Conservation (phyloP, 2,113 vertebrate species). For the Spea multiplicata region DNA sequence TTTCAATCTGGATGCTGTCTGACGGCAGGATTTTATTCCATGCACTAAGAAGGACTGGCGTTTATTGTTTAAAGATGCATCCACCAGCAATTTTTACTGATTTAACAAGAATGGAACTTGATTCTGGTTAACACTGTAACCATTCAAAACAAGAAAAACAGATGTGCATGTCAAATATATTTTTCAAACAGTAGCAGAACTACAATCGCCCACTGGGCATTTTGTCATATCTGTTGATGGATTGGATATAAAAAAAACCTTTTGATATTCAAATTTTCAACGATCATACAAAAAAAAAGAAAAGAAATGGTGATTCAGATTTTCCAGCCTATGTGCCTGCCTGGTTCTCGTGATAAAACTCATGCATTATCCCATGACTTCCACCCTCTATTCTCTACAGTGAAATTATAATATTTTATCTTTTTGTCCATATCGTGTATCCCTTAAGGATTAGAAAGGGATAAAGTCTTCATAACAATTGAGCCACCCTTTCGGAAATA, state of each 20-base stretch:
- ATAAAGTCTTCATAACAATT: no score
- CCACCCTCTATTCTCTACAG: background rate
- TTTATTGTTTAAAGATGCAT: background rate
- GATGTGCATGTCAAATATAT: background rate
- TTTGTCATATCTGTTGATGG: background rate
- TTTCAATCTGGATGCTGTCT: background rate
- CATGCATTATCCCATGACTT: background rate
- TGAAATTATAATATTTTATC: no score
- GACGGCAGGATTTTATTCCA: background rate
- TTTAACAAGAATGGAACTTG: background rate
- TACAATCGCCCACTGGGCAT: slow-evolving; percentile 10
- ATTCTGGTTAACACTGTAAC: background rate
- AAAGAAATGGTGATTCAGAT: background rate
- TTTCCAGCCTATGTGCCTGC: background rate
- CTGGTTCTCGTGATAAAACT: background rate
- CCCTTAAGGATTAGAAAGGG: no score
- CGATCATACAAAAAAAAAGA: background rate
- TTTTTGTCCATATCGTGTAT: no score
- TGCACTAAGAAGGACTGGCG: slow-evolving; percentile 11
- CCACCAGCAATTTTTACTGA: background rate
- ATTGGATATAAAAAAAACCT: background rate
- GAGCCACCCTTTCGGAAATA: no score
- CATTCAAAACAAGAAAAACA: slow-evolving; percentile 13
- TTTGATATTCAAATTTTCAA: slow-evolving; percentile 10
- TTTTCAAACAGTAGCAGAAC: background rate